phyloP scores from a whole-genome alignment of 2,113 vertebrate species.

The Rhodinocichla rosea region DNA sequence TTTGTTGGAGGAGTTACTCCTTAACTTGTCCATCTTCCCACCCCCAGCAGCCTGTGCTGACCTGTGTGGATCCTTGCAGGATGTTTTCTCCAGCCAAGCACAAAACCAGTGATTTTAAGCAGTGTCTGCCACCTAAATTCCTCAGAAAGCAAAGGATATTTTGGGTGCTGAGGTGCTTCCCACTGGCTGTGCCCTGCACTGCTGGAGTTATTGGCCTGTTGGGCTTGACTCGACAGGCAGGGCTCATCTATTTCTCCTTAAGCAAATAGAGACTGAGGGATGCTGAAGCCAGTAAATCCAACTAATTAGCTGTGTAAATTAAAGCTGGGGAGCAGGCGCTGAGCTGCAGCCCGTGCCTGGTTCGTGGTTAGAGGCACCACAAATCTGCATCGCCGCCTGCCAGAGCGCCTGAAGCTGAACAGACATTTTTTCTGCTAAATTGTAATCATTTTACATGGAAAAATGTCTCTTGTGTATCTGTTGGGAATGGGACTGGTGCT shows the following conservation, averaged over 20 bases:
- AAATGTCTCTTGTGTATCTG: not conserved
- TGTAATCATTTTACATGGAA: not conserved
- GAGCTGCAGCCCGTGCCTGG: not conserved
- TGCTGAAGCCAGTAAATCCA: constrained; percentile 37
- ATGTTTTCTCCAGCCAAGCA: not conserved
- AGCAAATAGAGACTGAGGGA: not conserved
- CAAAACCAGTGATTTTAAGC: not conserved
- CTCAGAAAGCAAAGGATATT: accelerated
- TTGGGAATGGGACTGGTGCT: not conserved
- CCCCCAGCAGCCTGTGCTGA: not conserved
- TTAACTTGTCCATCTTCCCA: not conserved
- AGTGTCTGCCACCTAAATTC: not conserved
- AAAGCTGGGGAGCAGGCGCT: not conserved
- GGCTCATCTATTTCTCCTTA: constrained; percentile 10
- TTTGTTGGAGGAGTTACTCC: not conserved
- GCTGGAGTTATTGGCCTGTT: not conserved
- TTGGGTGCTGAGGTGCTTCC: not conserved
- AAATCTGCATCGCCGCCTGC: constrained; percentile 27
- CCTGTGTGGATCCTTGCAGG: not conserved
- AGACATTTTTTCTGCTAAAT: constrained; percentile 3
- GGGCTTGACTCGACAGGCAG: not conserved
- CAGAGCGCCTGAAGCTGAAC: not conserved
- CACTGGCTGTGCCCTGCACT: not conserved
- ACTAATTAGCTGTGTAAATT: constrained; percentile 49
- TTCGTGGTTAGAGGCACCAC: not conserved